Evolutionary conservation across 1,140 invertebrate species (phyloP), one percentile per base, ranked within the genome.

Genomic region (Copidosoma floridanum): DNA sequence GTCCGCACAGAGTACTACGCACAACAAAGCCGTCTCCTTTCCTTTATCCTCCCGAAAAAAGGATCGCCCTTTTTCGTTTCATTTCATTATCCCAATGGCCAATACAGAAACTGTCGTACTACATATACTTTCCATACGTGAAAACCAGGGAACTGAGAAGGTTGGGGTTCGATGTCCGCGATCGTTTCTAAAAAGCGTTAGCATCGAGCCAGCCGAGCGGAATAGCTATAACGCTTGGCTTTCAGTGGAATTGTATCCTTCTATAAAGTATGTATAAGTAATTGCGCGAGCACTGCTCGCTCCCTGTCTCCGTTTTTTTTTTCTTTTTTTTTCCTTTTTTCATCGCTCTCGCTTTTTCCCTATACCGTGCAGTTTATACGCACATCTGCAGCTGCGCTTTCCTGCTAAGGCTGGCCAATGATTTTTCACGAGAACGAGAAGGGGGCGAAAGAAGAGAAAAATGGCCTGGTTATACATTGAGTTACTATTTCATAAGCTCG

Each of bases 241-340:
- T 55, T 55, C 53, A 55, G 27, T 20, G 41, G 10, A 35, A 55
- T 55, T 55, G 41, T 55, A 20, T 37, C 20, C 41, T 55, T 57
- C 38, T 47, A 57, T 57, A 27, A 57, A 57, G 54, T 47, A 57
- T 47, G 54, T 38, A 57, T 48, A 57, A 57, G 53, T 55, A 55
- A 55, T 46, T 55, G 40, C 18, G 27, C 27, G 12, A 27, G 10
- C 32, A 23, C 26, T 23, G 27, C 46, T 16, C 20, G 44, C 10
- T 2, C 44, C 23, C 23, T 24, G n/a, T n/a, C 23, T 16, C 18
- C 41, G 11, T 20, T 20, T 43, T 40, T 40, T n/a, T 40, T 3
- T 40, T 21, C 41, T 43, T 6, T 43, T 21, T 43, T 43, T 20
- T 43, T 12, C 5, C 41, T 37, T 51, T 32, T 35, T 32, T 37